phyloP scores from a whole-genome alignment of 1,140 invertebrate genomes.

The Scaptomyza hsui region DNA sequence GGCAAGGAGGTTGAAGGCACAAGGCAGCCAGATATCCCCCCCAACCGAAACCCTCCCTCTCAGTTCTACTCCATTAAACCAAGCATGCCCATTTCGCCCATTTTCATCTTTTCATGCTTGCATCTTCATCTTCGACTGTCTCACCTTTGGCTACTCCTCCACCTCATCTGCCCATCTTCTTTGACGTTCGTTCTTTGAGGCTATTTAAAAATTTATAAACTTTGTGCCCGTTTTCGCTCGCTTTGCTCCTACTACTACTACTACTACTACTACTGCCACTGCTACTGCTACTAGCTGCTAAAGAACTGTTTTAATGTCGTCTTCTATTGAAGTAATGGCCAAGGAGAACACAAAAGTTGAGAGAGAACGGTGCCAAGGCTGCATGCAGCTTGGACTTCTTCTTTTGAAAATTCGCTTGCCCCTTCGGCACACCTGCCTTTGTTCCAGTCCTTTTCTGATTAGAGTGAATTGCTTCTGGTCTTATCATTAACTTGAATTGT shows the following conservation, averaged over 20 bases:
- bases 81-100: neutral
- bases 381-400: neutral
- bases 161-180: neutral
- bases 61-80: conserved; percentile 14
- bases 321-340: conserved; percentile 6
- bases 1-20: neutral
- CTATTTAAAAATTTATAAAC: conserved; percentile 73
- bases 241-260: conserved; percentile 6
- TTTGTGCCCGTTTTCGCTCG: conserved; percentile 40
- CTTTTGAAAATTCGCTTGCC: neutral
- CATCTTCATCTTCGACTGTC: conserved; percentile 20
- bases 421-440: neutral
- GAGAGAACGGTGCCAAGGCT: conserved; percentile 15
- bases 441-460: neutral
- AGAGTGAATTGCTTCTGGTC: neutral
- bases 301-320: conserved; percentile 13
- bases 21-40: neutral
- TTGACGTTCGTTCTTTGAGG: conserved; percentile 29
- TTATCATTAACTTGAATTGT: conserved; percentile 1
- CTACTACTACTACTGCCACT: conserved; percentile 1
- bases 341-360: neutral
- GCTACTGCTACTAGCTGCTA: too few relatives aligned
- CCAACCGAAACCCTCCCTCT: neutral
- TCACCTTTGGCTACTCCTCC: conserved; percentile 58
- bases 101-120: neutral